phyloP scores from a whole-genome alignment of 1,140 invertebrate genomes.

The Forficula auricularia region DNA sequence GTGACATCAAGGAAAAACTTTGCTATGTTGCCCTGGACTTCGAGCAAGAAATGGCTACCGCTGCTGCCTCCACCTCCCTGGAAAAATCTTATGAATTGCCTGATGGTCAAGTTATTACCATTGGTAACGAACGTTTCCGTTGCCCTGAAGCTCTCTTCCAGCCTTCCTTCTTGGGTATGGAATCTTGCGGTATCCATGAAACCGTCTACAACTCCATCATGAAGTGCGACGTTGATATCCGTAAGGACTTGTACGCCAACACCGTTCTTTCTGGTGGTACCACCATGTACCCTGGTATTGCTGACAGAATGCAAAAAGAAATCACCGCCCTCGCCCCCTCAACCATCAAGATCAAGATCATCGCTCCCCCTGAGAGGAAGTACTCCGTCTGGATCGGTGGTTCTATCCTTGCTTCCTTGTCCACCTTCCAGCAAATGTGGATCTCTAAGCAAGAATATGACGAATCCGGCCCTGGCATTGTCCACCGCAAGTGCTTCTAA shows the following conservation, averaged over 20 bases:
- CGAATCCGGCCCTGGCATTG: conserved; percentile 78
- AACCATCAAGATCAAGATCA: conserved; percentile 87
- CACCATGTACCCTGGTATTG: conserved; percentile 53
- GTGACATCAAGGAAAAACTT: conserved; percentile 62
- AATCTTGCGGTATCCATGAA: conserved; percentile 66
- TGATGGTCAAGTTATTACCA: conserved; percentile 62
- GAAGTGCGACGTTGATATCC: conserved; percentile 77
- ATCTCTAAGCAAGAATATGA: conserved; percentile 84
- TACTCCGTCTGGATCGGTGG: conserved; percentile 85
- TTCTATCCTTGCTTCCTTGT: conserved; percentile 66
- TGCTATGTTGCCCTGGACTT: conserved; percentile 53
- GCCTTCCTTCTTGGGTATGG: conserved; percentile 63
- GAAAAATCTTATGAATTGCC: conserved; percentile 62
- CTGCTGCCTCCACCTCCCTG: conserved; percentile 54
- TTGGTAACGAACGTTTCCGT: conserved; percentile 75
- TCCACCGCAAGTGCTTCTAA: conserved; percentile 91
- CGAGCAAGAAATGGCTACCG: conserved; percentile 77
- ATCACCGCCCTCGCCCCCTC: conserved; percentile 58
- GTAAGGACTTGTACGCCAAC: conserved; percentile 57
- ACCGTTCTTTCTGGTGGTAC: conserved; percentile 52
- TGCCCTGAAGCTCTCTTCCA: conserved; percentile 75
- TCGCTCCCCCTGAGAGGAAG: conserved; percentile 80
- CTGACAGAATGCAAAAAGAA: conserved; percentile 70
- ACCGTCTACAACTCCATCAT: conserved; percentile 79
- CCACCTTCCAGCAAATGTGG: conserved; percentile 79